Evolutionary conservation across 1,140 invertebrate species (phyloP).

Genomic region (Drosophila pruinosa): DNA sequence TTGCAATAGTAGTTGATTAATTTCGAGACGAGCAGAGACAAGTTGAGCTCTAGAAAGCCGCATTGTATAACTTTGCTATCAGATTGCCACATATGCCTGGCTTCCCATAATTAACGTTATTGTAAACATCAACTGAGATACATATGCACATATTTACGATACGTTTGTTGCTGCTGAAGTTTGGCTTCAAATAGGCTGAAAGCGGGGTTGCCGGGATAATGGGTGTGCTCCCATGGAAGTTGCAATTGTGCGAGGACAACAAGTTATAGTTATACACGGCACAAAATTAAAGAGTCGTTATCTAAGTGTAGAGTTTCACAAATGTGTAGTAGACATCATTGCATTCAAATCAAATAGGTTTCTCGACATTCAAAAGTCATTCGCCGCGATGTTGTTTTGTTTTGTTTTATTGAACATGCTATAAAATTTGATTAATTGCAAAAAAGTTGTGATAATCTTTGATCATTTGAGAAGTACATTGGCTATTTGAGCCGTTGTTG

Average conservation of each 20-base stretch:
- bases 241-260: constrained; percentile 13
- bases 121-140: constrained; percentile 47
- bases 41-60: constrained; percentile 22
- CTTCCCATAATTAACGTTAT: constrained; percentile 73
- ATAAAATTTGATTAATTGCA: too few relatives aligned
- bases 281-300: neutral
- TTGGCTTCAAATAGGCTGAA: constrained; percentile 5
- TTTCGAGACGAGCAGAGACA: constrained; percentile 7
- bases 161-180: constrained; percentile 27
- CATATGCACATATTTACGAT: constrained; percentile 22
- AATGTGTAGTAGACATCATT: neutral
- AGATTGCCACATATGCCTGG: constrained; percentile 54
- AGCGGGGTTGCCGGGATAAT: neutral
- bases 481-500: too few relatives aligned
- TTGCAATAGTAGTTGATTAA: constrained; percentile 28
- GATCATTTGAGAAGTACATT: too few relatives aligned
- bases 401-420: too few relatives aligned
- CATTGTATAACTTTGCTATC: constrained; percentile 48
- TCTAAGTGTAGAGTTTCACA: neutral
- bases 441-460: too few relatives aligned
- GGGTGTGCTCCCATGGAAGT: neutral
- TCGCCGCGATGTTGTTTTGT: too few relatives aligned
- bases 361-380: too few relatives aligned
- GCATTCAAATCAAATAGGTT: too few relatives aligned
- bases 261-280: neutral